These are phyloP conservation scores for Geopemphigus sp. DNA, from an alignment of 1,140 invertebrate species.

Conservation along the genomic window DNA sequence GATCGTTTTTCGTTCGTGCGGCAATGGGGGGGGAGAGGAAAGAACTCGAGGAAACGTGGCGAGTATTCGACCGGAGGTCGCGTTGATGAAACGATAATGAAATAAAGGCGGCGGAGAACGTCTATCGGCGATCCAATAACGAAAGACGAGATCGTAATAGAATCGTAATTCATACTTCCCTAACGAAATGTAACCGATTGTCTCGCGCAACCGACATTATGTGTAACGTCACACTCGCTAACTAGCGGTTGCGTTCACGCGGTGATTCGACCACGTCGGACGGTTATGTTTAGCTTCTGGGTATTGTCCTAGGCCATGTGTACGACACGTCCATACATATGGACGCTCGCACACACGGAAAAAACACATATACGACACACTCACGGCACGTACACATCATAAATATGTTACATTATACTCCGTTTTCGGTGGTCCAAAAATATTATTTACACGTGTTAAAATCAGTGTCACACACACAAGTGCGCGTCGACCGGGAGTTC, in stretches of 20 bases:
- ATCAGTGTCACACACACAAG: background rate
- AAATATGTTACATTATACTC: background rate
- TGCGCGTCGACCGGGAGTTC: too few relatives aligned
- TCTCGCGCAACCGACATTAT: background rate
- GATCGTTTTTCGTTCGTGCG: too few relatives aligned
- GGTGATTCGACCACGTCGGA: conserved; percentile 15
- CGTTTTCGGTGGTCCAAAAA: conserved; percentile 15
- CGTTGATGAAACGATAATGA: too few relatives aligned
- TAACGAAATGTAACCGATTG: background rate
- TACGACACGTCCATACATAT: background rate
- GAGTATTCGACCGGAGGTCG: too few relatives aligned
- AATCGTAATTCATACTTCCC: too few relatives aligned
- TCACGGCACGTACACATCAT: too few relatives aligned
- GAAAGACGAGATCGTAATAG: too few relatives aligned
- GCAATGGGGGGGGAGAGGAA: too few relatives aligned
- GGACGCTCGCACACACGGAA: background rate
- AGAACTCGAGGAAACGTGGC: too few relatives aligned
- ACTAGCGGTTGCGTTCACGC: conserved; percentile 9
- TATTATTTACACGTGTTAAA: conserved; percentile 35
- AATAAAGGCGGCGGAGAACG: too few relatives aligned
- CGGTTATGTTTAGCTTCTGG: conserved; percentile 22
- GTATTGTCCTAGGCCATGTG: conserved; percentile 43
- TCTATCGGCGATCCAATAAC: too few relatives aligned
- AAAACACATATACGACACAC: too few relatives aligned
- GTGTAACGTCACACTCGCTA: background rate